Base-by-base conservation (phyloP, 2,113 vertebrate genomes). In the Drymodes brunneopygia region DNA sequence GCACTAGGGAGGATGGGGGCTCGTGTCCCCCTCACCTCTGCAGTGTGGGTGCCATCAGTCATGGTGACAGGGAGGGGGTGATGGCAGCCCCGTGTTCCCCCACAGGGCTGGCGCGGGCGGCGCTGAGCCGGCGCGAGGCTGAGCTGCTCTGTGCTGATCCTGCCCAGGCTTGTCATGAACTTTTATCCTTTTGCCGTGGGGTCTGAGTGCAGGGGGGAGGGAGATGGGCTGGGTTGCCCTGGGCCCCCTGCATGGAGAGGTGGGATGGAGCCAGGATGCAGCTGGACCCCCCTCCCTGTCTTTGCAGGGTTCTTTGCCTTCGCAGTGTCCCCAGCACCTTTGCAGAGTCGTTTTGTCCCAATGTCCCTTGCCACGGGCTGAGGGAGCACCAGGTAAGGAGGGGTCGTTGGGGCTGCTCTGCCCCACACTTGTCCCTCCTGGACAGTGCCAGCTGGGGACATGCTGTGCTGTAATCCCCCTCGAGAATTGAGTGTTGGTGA, bases 91-190 rank as follows among this genome's bases (percentile, higher is more conserved):
- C 3, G 0, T 1, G 8, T 6, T n/a, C 45, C 42, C 35, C 8
- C 5, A 6, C 2, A 2, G 60, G 47, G 45, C 40, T 48, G 90
- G 57, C 0, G 21, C 29, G 4, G 72, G 90, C 6, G 23, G 73
- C 80, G 29, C 79, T 28, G 82, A 31, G 80, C 82, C 2, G 22
- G 27, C 17, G 87, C 2, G 13, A 57, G 71, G 92, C 58, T 42
- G 85, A 92, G 77, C 66, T 31, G 58, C 29, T 5, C 66, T 3
- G 45, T 47, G 87, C 95, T 44, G 12, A 1, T 28, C 92, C 86
- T 97, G 96, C 91, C 89, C 1, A 5, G 93, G 94, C 97, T 96
- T 96, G 95, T 78, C 4, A 5, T 97, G 97, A 97, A 96, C 97
- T 97, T 97, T 95, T 92, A 89, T 96, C 81, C 94, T 95, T 88